Base-by-base conservation (phyloP, 2,113 vertebrate species). In the Ellobius talpinus region DNA sequence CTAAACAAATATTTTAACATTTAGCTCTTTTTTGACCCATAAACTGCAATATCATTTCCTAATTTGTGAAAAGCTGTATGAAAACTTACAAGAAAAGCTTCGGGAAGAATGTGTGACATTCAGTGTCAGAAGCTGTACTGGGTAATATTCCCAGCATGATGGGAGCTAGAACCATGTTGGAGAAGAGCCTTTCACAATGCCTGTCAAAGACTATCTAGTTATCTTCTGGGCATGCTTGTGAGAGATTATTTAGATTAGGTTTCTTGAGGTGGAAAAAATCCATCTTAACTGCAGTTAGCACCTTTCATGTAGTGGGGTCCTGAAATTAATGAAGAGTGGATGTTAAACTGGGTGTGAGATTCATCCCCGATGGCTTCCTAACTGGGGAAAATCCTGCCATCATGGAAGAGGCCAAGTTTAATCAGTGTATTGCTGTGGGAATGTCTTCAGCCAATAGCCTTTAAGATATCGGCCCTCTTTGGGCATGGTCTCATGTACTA, bases 1-100 rank as follows among this genome's bases (percentile, higher is more conserved):
- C 86, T 93, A 82, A 96, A 89, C 91, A 97, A 95, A 96, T 66
- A 82, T 68, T 58, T 78, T 63, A 87, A 50, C 4, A 8, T 95
- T 96, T 93, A 91, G 86, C 23, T 77, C 74, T 94, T 7, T 89
- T 63, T 92, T 94, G 63, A 87, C 88, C 92, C 88, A 68, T 47
- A 94, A 79, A 5, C 39, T 79, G 79, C 70, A 97, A 96, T 73
- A 73, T 9, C 13, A 21, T 47, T 72, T 65, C 33, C 65, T 96
- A 87, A 72, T 21, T 94, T 58, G 72, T 31, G 13, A 81, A 93
- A 93, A 13, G 33, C 29, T 94, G 52, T 12, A 47, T 79, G 89
- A 94, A 96, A 92, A 58, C 87, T 66, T 23, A 76, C 2, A 39
- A 66, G 45, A 85, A 31, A 45, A 39, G 5, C 42, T 47, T 90